Conservation (phyloP, 2,113 vertebrate species). For the Daphoenositta chrysoptera region DNA sequence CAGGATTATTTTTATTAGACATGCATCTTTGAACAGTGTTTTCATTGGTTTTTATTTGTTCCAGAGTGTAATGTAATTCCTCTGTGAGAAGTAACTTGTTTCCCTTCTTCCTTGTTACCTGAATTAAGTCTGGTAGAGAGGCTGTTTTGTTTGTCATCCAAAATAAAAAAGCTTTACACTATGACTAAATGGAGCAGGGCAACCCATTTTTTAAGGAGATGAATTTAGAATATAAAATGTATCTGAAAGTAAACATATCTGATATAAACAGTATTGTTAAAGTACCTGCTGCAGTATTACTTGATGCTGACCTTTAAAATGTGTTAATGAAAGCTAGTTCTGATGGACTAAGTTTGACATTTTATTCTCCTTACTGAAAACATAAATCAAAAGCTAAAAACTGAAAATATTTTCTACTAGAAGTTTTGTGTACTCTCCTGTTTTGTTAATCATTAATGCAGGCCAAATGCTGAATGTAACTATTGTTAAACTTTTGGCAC, state of each 20-base stretch:
- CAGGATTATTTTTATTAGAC: not conserved
- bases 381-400: not conserved
- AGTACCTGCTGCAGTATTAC: not conserved
- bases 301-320: not conserved
- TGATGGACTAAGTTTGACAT: not conserved
- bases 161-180: not conserved
- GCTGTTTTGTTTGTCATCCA: not conserved
- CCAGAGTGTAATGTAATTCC: not conserved
- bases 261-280: not conserved
- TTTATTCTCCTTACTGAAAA: not conserved
- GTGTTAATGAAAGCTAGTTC: not conserved
- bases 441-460: not conserved
- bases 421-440: not conserved
- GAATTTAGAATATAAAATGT: not conserved
- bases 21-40: not conserved
- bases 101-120: not conserved
- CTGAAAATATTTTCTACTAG: not conserved
- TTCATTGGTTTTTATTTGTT: not conserved
- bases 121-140: not conserved
- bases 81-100: not conserved
- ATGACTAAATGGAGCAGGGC: not conserved
- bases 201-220: not conserved
- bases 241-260: not conserved
- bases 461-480: not conserved
- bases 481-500: not conserved